Evolutionary conservation across 2,888 invertebrate species (phyloP), one percentile per base, ranked within the genome.

Genomic region (Athetis lepigone): DNA sequence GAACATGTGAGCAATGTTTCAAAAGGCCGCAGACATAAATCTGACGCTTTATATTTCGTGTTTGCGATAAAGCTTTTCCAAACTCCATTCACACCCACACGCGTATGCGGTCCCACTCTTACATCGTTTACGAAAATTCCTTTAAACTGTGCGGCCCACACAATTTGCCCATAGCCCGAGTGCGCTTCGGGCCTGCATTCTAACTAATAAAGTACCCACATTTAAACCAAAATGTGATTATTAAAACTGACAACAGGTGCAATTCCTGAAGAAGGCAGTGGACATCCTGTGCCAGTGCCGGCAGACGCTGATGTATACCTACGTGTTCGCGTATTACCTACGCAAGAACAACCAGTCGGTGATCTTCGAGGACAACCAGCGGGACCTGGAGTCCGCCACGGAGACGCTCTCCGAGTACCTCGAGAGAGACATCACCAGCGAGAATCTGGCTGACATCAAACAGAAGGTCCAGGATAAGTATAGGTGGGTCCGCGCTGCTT

Each of bases 401-500:
- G 99, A 99, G 95, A 98, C 97, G 81, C 96, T 99, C 79, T 99
- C 99, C 23, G 99, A 99, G 95, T 99, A 99, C 95, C 96, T 99
- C 85, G 99, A 99, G 96, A 96, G 99, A 87, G 99, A 99, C 95
- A 98, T 99, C 90, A 99, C 99, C 77, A 98, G 98, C 85, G 99
- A 99, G 95, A 99, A 99, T 95, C 96, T 99, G 85, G 98, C 98
- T 79, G 98, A 98, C 89, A 98, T 99, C 91, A 99, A 99, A 94
- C 99, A 99, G 95, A 99, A 99, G 95, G 99, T 99, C 86, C 98
- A 99, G 95, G 99, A 99, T 90, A 99, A 99, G 95, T 98, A 98
- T 95, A 98, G 98, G 98, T 98, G 83, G 87, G 88, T 33, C 0
- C 2, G 8, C 25, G 25, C 11, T 39, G n/a, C n/a, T n/a, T n/a